Base-by-base conservation (phyloP, 2,113 vertebrate genomes). In the Cyanoderma ruficeps region DNA sequence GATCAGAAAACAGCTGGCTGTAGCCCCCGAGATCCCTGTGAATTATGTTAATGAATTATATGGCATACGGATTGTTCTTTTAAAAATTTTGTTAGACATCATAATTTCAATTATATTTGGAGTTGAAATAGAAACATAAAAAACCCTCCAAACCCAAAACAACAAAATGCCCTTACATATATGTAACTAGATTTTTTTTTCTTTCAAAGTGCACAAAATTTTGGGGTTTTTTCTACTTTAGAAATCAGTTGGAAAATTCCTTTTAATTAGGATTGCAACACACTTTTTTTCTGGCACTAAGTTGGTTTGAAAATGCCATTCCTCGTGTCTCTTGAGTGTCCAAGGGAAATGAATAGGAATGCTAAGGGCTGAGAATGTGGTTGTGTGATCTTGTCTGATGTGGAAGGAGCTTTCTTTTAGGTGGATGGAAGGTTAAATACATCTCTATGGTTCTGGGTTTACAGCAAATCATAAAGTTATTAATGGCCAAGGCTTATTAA, bases 21-120 rank as follows among this genome's bases (percentile, higher is more conserved):
- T 86, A 83, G 60, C 53, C 65, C 83, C 50, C 83, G 72, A 96
- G 90, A 70, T 94, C 71, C 49, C 72, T 93, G 60, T 94, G 80
- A 79, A 83, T 86, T 59, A 80, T 56, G 71, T 97, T 96, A 95
- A 95, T 92, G 81, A 97, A 92, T 87, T 82, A 47, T 35, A 46
- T 31, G 44, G 63, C 75, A 71, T 35, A 74, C 30, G 86, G 94
- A 93, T 95, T 59, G 71, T 85, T 91, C 4, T 81, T 64, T 86
- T 74, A 4, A 78, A 4, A 86, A 77, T 28, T 50, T 70, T 72
- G 50, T 77, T 87, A 53, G 31, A 50, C 2, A 1, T 70, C 41
- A 25, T 60, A 80, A 80, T 39, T 90, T 11, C 4, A 80, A 41
- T 70, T 80, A 49, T 41, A 70, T 70, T 67, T 91, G 22, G 30